A percentile compares a stretch with the other conserved stretches of the same genome.
Evolutionary conservation across 2,888 invertebrate genomes (phyloP).

Genomic region (Mechanitis messenoides): DNA sequence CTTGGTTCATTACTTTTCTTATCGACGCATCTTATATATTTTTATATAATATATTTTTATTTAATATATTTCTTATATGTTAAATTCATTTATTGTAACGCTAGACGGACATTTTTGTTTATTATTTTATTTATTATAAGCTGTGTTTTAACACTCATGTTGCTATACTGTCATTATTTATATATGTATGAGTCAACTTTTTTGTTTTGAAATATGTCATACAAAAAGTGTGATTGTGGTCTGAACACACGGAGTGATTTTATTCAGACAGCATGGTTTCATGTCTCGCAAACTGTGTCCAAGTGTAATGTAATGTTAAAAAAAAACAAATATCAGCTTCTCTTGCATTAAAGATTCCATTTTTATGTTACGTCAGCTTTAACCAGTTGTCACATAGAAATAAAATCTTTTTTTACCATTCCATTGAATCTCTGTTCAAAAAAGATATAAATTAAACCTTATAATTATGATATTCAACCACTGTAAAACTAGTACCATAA

Average conservation of each 20-base stretch:
- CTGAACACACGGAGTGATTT: conserved; percentile 23
- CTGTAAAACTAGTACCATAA: conserved; percentile 16
- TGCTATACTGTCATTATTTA: conserved; percentile 22
- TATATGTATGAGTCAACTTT: conserved; percentile 18
- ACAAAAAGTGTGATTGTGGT: conserved; percentile 23
- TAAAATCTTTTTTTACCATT: no score
- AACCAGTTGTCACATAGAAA: no score
- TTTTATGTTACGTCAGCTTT: no score
- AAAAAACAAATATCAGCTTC: background rate
- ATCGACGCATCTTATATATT: conserved; percentile 7
- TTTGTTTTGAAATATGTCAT: conserved; percentile 20
- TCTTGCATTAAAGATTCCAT: no score
- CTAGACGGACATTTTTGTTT: background rate
- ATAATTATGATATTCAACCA: conserved; percentile 10
- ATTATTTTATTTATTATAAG: conserved; percentile 20
- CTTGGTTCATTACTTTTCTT: conserved; percentile 3
- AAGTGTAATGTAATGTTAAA: conserved; percentile 9
- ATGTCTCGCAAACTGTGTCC: conserved; percentile 6
- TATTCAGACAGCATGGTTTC: conserved; percentile 23
- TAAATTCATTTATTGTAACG: background rate
- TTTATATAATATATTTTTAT: background rate
- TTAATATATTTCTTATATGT: no score
- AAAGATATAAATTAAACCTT: conserved; percentile 7
- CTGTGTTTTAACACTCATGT: conserved; percentile 12
- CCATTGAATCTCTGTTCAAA: no score